A percentile compares a stretch with the other conserved stretches of the same genome.
Conservation (phyloP, 2,113 vertebrate genomes). For the Cinclus cinclus region DNA sequence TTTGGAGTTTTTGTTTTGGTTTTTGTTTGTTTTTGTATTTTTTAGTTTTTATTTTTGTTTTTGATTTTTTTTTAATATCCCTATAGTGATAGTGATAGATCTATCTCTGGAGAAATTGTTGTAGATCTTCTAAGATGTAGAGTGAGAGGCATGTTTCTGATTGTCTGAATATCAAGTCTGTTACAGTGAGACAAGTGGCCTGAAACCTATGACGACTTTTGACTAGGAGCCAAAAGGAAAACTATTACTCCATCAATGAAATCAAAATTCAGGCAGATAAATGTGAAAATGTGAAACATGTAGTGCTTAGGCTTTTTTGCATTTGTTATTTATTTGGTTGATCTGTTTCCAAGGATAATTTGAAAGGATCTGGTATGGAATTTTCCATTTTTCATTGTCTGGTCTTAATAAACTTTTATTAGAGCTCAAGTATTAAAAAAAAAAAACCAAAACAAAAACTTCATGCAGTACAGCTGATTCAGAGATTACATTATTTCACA, state of each 20-base stretch:
- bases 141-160: background rate
- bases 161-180: background rate
- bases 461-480: constrained; percentile 26
- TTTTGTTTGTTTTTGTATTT: too few relatives aligned
- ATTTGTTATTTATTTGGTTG: background rate
- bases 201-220: background rate
- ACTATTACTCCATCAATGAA: background rate
- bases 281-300: background rate
- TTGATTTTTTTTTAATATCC: background rate
- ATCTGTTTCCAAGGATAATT: constrained; percentile 10
- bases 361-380: background rate
- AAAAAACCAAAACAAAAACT: background rate
- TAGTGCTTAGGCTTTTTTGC: background rate
- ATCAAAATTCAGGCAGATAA: background rate
- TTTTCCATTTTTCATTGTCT: constrained; percentile 30
- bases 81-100: background rate
- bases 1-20: too few relatives aligned
- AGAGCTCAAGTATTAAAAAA: constrained; percentile 26
- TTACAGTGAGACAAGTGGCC: background rate
- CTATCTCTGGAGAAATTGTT: fast-evolving
- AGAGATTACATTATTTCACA: background rate
- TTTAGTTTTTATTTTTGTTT: too few relatives aligned
- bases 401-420: background rate
- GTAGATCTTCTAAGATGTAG: background rate
- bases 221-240: background rate